phyloP scores from a whole-genome alignment of 2,797 vertebrate species.

The Mionectes olivaceus region DNA sequence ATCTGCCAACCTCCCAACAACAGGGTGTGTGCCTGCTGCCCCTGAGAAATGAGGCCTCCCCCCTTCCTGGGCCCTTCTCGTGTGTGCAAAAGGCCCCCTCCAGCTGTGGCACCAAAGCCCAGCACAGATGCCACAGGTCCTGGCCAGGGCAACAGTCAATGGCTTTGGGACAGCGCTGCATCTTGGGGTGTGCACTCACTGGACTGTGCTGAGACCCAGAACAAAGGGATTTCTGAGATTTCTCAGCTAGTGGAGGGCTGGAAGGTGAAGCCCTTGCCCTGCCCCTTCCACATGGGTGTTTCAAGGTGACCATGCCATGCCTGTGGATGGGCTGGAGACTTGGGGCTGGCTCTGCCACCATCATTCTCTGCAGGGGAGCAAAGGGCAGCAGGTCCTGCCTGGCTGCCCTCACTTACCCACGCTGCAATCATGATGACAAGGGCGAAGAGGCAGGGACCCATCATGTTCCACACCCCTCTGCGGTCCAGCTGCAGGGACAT shows the following conservation, averaged over 20 bases:
- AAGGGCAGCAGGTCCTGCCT: background rate
- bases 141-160: background rate
- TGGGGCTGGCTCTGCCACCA: background rate
- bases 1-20: background rate
- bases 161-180: background rate
- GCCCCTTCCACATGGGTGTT: background rate
- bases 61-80: background rate
- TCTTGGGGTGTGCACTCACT: fast-evolving
- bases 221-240: background rate
- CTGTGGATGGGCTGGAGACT: background rate
- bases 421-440: slow-evolving; percentile 75
- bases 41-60: background rate
- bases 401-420: slow-evolving; percentile 77
- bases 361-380: background rate
- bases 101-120: background rate
- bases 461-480: slow-evolving; percentile 93
- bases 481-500: slow-evolving; percentile 97
- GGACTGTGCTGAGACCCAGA: background rate
- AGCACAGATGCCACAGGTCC: background rate
- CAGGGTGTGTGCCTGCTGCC: background rate
- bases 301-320: background rate
- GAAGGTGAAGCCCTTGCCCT: background rate
- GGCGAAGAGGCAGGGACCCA: slow-evolving; percentile 90
- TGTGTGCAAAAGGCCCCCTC: background rate
- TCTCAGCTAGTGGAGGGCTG: background rate